Evolutionary conservation across 2,888 invertebrate genomes (phyloP).

Genomic region (Aphrophora alni): DNA sequence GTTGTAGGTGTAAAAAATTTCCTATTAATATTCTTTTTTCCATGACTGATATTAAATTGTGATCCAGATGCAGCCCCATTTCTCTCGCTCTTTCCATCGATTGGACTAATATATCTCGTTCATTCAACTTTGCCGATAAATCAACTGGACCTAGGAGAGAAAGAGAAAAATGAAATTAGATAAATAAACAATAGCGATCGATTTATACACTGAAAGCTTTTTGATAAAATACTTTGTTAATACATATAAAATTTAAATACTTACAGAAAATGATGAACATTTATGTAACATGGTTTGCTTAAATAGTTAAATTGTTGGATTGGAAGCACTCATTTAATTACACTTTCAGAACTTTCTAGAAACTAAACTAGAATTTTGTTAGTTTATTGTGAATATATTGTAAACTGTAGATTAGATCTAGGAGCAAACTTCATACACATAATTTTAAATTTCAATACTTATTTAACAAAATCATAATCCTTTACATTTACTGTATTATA

Average conservation of each 20-base stretch:
- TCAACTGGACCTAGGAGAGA: not conserved
- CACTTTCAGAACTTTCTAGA: no score
- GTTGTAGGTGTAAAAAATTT: constrained; percentile 32
- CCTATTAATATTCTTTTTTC: constrained; percentile 32
- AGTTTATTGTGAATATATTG: no score
- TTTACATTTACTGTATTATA: no score
- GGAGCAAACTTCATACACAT: no score
- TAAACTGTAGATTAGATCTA: no score
- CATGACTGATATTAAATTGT: constrained; percentile 36
- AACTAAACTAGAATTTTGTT: no score
- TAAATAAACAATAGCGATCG: not conserved
- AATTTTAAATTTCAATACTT: no score
- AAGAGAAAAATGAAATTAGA: constrained; percentile 3
- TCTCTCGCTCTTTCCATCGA: constrained; percentile 16
- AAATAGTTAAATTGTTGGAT: no score
- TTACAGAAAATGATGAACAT: not conserved
- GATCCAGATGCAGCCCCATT: constrained; percentile 31
- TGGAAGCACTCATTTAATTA: no score
- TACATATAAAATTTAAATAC: not conserved
- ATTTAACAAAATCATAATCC: no score
- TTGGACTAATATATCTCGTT: not conserved
- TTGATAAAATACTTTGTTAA: not conserved
- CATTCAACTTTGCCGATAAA: not conserved
- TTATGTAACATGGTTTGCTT: not conserved
- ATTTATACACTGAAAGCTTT: constrained; percentile 7